These are phyloP conservation scores for Lophius americanus DNA, from an alignment of 2,797 vertebrate species.

Conservation along the genomic window DNA sequence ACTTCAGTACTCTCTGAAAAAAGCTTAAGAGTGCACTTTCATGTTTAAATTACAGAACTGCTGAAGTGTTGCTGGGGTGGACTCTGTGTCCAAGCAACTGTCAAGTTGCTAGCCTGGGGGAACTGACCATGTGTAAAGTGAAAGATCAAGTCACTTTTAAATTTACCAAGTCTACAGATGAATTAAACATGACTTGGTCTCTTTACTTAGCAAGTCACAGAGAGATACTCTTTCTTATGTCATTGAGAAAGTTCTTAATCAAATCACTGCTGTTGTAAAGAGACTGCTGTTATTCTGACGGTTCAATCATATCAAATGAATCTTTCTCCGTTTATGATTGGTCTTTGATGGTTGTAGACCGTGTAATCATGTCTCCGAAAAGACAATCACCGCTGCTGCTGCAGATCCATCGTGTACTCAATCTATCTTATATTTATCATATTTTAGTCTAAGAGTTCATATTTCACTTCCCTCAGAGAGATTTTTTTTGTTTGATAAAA, in stretches of 20 bases:
- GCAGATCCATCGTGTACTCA: no score
- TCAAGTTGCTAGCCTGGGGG: conserved; percentile 12
- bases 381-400: no score
- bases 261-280: background rate
- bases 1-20: background rate
- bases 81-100: conserved; percentile 48
- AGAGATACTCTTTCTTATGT: conserved; percentile 10
- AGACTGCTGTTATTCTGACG: conserved; percentile 1
- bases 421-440: no score
- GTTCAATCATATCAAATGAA: conserved; percentile 12
- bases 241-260: conserved; percentile 5
- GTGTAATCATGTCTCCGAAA: no score
- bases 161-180: conserved; percentile 37
- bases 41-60: conserved; percentile 16
- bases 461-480: no score
- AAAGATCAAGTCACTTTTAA: conserved; percentile 28
- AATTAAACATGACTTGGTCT: conserved; percentile 51
- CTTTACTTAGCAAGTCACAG: conserved; percentile 4
- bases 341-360: no score
- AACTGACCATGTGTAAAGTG: conserved; percentile 18
- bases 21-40: conserved; percentile 22
- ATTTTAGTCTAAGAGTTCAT: no score
- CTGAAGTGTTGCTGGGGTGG: conserved; percentile 23
- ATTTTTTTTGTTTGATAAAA: no score
- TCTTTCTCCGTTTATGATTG: background rate